phyloP scores from a whole-genome alignment of 2,113 vertebrate genomes.

The Nesogale talazaci region DNA sequence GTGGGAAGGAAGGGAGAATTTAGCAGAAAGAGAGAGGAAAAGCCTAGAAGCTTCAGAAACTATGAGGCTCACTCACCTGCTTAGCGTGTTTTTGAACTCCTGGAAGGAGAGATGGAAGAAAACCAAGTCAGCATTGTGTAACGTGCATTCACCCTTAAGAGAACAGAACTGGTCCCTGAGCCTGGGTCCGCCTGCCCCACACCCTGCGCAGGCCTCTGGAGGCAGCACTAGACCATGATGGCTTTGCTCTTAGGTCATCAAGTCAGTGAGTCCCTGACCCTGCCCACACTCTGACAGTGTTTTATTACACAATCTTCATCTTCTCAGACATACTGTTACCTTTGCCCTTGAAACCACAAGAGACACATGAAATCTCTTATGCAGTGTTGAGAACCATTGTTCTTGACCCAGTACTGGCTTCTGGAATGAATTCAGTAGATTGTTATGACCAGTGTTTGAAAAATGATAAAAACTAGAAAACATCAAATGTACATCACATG shows the following conservation, averaged over 20 bases:
- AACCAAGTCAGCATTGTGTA: background rate
- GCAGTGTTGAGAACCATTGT: background rate
- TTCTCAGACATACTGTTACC: background rate
- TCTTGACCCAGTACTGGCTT: background rate
- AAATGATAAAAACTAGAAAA: background rate
- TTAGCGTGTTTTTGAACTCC: constrained; percentile 77
- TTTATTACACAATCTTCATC: background rate
- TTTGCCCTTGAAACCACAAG: background rate
- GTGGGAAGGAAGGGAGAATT: background rate
- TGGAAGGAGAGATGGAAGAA: constrained; percentile 54
- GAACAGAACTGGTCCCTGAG: background rate
- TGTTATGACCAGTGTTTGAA: background rate
- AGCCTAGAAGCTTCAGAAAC: background rate
- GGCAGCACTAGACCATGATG: background rate
- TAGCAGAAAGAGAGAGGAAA: background rate
- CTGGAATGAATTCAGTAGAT: background rate
- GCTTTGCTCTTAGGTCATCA: background rate
- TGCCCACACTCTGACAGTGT: background rate
- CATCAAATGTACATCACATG: background rate
- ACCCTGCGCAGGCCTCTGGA: background rate
- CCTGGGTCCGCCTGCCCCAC: background rate
- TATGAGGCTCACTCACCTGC: constrained; percentile 66
- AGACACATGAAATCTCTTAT: background rate
- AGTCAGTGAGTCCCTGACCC: background rate
- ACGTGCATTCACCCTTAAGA: background rate